phyloP scores from a whole-genome alignment of 2,797 vertebrate species.

The Valencia hispanica region DNA sequence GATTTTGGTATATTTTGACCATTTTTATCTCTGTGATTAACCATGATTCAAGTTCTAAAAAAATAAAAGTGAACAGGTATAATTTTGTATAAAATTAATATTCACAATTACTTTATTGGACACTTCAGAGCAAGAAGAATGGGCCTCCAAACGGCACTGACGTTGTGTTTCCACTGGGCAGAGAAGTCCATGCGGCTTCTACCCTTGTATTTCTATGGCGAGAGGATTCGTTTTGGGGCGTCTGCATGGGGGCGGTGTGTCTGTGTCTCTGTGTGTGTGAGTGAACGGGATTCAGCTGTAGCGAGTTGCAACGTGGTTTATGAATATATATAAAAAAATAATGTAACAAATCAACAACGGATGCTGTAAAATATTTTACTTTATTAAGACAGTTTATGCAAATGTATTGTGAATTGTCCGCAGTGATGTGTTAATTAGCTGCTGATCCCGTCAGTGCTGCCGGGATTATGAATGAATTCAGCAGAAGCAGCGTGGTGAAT shows the following conservation, averaged over 20 bases:
- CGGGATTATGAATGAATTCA: slow-evolving; percentile 42
- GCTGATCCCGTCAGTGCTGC: not conserved
- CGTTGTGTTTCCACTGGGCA: not conserved
- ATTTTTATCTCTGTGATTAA: not conserved
- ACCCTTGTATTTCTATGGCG: not conserved
- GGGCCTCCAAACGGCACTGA: no score
- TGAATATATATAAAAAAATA: no score
- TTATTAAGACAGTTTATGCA: not conserved
- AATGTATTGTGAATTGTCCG: not conserved
- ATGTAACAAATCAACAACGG: not conserved
- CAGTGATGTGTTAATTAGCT: not conserved
- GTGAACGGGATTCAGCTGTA: not conserved
- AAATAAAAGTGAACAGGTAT: no score
- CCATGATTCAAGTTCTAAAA: no score
- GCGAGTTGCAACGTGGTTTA: not conserved
- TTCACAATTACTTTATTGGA: not conserved
- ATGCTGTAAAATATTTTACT: not conserved
- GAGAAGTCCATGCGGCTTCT: not conserved
- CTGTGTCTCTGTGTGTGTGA: slow-evolving; percentile 70
- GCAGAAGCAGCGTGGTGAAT: slow-evolving; percentile 12
- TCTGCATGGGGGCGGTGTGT: slow-evolving; percentile 45
- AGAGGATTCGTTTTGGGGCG: not conserved
- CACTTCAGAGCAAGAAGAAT: no score
- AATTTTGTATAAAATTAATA: not conserved
- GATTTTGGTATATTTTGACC: not conserved